These are phyloP conservation scores for Chiloscyllium punctatum DNA, from an alignment of 2,797 vertebrate species.

Conservation along the genomic window DNA sequence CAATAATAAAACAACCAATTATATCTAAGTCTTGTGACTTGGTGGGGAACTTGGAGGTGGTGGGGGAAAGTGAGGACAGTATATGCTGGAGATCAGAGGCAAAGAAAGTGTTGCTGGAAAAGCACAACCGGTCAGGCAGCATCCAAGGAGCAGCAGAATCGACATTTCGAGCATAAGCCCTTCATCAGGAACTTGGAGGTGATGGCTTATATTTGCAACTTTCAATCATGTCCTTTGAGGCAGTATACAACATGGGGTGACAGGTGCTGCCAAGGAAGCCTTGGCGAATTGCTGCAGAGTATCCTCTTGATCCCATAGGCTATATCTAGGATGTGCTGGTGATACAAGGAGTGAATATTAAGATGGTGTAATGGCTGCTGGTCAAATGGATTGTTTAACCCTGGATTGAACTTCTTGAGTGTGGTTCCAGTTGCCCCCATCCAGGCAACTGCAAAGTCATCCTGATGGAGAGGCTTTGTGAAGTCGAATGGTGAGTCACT, in stretches of 20 bases:
- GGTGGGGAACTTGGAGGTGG: neutral
- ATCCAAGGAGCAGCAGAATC: no score
- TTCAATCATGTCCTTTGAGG: no score
- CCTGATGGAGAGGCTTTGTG: neutral
- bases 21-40: neutral
- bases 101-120: no score
- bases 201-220: neutral
- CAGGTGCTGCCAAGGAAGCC: neutral
- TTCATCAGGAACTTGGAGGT: neutral
- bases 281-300: neutral
- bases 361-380: neutral
- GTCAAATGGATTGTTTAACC: neutral
- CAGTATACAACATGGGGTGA: neutral
- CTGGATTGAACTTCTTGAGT: neutral
- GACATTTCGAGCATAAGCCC: no score
- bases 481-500: neutral
- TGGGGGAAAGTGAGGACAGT: neutral
- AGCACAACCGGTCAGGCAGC: no score
- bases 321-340: neutral
- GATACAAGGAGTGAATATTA: neutral
- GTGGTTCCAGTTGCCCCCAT: neutral
- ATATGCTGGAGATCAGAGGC: no score
- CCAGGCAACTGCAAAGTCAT: neutral
- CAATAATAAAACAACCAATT: neutral
- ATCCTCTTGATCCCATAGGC: neutral